Evolutionary conservation across 2,797 vertebrate genomes (phyloP).

Genomic region (Periparus ater): DNA sequence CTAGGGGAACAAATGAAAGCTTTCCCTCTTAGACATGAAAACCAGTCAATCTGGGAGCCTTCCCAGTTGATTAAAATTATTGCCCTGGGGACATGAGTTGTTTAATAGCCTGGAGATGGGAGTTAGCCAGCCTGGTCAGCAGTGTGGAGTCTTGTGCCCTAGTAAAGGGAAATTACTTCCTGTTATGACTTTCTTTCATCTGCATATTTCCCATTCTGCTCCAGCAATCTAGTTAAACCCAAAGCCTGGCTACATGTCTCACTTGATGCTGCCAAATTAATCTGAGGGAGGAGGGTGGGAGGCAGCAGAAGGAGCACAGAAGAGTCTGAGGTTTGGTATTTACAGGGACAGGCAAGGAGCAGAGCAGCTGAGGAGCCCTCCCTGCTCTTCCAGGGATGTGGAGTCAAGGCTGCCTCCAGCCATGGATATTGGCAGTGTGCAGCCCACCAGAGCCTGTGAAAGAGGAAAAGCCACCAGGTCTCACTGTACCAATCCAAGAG

Average conservation of each 20-base stretch:
- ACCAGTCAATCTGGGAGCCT: conserved; percentile 11
- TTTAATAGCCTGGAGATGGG: conserved; percentile 29
- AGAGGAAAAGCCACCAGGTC: neutral
- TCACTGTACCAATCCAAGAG: neutral
- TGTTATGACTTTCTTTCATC: conserved; percentile 35
- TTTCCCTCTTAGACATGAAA: conserved; percentile 1
- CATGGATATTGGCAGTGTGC: fast-evolving
- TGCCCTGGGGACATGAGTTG: conserved; percentile 3
- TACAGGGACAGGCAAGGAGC: neutral
- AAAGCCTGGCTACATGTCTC: conserved; percentile 16
- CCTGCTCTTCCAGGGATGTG: neutral
- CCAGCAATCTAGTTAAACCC: neutral
- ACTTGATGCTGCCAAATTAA: neutral
- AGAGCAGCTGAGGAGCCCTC: neutral
- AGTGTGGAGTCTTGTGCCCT: neutral
- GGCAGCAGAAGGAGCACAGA: neutral
- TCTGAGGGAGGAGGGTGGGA: neutral
- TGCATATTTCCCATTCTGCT: conserved; percentile 35
- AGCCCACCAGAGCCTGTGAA: neutral
- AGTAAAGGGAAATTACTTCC: conserved; percentile 51
- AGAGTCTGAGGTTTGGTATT: neutral
- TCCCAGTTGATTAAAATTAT: conserved; percentile 3
- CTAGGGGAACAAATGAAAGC: neutral
- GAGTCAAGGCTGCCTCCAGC: neutral
- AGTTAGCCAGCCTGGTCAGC: conserved; percentile 38